Evolutionary conservation across 2,113 vertebrate species (phyloP).

Genomic region (Progne subis): DNA sequence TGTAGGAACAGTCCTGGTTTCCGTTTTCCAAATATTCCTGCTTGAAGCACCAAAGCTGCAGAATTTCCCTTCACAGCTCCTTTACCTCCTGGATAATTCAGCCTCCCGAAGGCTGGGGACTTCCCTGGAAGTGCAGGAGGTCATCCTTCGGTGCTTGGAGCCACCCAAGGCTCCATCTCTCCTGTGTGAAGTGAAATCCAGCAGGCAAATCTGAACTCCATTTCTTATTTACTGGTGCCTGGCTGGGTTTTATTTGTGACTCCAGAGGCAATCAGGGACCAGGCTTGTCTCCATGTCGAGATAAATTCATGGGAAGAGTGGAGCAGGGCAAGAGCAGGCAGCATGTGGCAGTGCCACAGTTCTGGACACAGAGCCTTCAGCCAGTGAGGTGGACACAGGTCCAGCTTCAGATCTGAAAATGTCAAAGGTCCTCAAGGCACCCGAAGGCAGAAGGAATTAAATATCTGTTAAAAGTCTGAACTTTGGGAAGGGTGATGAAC

Average conservation of each 20-base stretch:
- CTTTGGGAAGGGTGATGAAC: accelerated
- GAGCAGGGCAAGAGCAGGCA: background rate
- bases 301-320: accelerated
- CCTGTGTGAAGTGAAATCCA: background rate
- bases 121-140: background rate
- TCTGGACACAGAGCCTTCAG: background rate
- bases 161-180: background rate
- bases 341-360: background rate
- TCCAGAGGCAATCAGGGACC: background rate
- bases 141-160: accelerated
- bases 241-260: background rate
- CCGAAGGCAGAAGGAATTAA: background rate
- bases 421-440: background rate
- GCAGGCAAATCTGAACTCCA: background rate
- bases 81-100: background rate
- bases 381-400: accelerated
- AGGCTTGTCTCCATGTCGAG: background rate
- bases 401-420: background rate
- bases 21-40: background rate
- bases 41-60: background rate
- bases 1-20: background rate
- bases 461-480: accelerated
- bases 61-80: background rate
- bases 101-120: background rate
- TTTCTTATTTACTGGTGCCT: background rate